Evolutionary conservation across 2,888 invertebrate genomes (phyloP), one percentile per base, ranked within the genome.

Genomic region (Dendrolimus houi): DNA sequence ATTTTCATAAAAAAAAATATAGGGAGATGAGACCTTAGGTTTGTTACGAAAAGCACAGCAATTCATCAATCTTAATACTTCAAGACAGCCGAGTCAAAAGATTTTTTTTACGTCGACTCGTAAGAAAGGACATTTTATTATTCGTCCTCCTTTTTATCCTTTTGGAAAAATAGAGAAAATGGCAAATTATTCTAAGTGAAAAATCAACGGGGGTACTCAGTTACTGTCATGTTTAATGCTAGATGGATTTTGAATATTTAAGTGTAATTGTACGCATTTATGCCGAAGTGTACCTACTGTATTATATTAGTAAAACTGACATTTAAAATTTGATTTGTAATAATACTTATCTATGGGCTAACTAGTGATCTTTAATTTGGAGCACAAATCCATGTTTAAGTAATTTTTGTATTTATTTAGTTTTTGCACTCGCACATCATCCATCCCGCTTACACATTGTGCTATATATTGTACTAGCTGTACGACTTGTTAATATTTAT

Each of bases 21-120:
- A 47, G 47, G 47, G 47, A 12, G 12, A 47, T 47, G 47, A 47
- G 47, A 47, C 12, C 47, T 9, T 10, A 47, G 47, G 12, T 47
- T 47, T 47, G 47, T 47, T 8, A 47, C 47, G 47, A 7, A 47
- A 47, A 47, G 64, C 73, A 66, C 57, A 65, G 73, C 64, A 71
- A 80, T 73, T 71, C 71, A 77, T 83, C 82, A 83, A 81, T 82
- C 82, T 80, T 79, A 77, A 83, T 83, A 83, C 75, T 58, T 67
- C 56, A 64, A 68, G 81, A 81, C 81, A 77, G 72, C 66, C 65
- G 68, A 75, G 73, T 79, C 76, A 79, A 81, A 83, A 81, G 75
- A 80, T 72, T 74, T 75, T 81, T 81, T 79, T 78, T 68, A 62
- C 67, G 67, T 64, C 66, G 64, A 68, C 63, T 70, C 66, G 68